Evolutionary conservation across 2,113 vertebrate species (phyloP).

Genomic region (Oreotrochilus melanogaster): DNA sequence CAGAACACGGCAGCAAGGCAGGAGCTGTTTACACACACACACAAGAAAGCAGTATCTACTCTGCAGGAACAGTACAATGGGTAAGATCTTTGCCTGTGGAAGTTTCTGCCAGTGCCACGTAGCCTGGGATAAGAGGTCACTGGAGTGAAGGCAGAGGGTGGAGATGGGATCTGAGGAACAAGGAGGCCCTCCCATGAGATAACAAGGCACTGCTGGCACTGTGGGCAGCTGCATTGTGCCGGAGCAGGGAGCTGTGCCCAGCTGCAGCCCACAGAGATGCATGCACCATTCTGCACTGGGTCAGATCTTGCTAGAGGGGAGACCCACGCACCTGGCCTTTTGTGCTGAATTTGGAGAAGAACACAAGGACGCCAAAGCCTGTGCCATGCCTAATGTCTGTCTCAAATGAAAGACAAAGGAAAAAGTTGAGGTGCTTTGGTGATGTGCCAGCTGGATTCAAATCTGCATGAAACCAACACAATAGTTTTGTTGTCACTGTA

Average conservation of each 20-base stretch:
- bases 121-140: not conserved
- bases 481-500: not conserved
- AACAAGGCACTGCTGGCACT: not conserved
- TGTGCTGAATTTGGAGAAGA: not conserved
- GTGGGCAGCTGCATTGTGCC: not conserved
- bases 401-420: not conserved
- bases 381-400: not conserved
- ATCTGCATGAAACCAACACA: not conserved
- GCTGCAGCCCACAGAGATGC: not conserved
- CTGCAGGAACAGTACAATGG: not conserved
- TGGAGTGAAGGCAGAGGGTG: not conserved
- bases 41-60: not conserved
- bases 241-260: not conserved
- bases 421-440: not conserved
- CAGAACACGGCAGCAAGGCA: not conserved
- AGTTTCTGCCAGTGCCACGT: not conserved
- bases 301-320: not conserved
- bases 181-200: not conserved
- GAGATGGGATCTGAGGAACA: not conserved
- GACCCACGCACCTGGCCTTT: rapidly evolving
- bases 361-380: not conserved
- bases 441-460: not conserved
- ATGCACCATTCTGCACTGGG: not conserved
- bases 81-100: not conserved
- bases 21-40: not conserved